Percentiles rank a stretch among this genome's conserved stretches.
Evolutionary conservation across 2,888 invertebrate species (phyloP).

Genomic region (Drosophila nr. medialis): DNA sequence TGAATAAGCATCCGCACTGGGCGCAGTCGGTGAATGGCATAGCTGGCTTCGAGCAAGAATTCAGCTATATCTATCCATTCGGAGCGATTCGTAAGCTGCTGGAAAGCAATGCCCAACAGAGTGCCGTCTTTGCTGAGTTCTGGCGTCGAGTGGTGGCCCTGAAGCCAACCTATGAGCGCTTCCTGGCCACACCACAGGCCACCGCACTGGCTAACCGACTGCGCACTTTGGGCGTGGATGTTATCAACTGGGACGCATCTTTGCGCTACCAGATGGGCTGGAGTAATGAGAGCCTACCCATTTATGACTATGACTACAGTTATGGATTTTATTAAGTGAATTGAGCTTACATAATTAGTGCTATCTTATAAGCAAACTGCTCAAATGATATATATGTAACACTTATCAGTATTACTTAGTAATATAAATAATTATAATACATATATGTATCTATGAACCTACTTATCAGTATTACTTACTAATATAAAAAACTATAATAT

Average conservation of each 20-base stretch:
- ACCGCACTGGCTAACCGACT: constrained; percentile 32
- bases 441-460: background rate
- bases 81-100: constrained; percentile 65
- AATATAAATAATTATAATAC: background rate
- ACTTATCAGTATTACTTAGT: background rate
- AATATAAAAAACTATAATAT: background rate
- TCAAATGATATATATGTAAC: background rate
- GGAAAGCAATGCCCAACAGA: constrained; percentile 66
- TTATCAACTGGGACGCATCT: constrained; percentile 36
- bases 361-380: background rate
- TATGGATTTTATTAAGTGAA: constrained; percentile 13
- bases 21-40: constrained; percentile 71
- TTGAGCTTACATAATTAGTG: background rate
- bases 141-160: constrained; percentile 70
- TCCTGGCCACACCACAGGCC: constrained; percentile 40
- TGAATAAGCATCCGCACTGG: constrained; percentile 72
- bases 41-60: constrained; percentile 75
- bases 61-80: constrained; percentile 64
- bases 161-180: constrained; percentile 75
- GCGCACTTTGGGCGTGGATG: constrained; percentile 50
- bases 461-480: background rate
- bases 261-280: constrained; percentile 65
- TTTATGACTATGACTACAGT: constrained; percentile 38
- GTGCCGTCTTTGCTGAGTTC: constrained; percentile 70
- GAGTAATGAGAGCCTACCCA: constrained; percentile 49